A percentile compares a stretch with the other conserved stretches of the same genome.
These are phyloP conservation scores for Drosophila vallismaia DNA, from an alignment of 2,888 invertebrate genomes.

Conservation along the genomic window DNA sequence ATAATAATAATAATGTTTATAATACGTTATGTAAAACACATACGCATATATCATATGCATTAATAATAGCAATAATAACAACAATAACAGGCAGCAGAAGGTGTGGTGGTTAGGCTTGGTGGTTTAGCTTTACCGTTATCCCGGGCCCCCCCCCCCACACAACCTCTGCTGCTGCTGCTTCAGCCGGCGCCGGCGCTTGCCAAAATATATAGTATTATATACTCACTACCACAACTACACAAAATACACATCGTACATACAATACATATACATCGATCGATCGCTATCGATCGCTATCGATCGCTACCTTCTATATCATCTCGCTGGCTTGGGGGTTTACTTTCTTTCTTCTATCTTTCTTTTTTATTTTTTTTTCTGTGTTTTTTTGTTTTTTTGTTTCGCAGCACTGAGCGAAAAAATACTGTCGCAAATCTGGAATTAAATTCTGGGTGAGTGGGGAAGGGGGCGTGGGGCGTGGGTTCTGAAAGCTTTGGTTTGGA, in stretches of 20 bases:
- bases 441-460: background rate
- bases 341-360: conserved; percentile 4
- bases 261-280: conserved; percentile 39
- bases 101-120: conserved; percentile 36
- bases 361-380: background rate
- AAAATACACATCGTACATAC: conserved; percentile 61
- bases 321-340: conserved; percentile 53
- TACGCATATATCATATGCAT: conserved; percentile 29
- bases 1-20: conserved; percentile 29
- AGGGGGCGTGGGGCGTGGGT: background rate
- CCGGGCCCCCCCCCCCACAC: no score
- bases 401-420: conserved; percentile 4
- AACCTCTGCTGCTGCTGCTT: conserved; percentile 43
- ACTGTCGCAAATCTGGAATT: conserved; percentile 5
- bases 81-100: conserved; percentile 73
- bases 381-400: background rate
- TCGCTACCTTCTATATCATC: conserved; percentile 62
- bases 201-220: conserved; percentile 47
- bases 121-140: no score
- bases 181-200: conserved; percentile 77
- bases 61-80: conserved; percentile 58
- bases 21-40: conserved; percentile 43
- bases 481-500: background rate
- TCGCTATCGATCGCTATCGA: conserved; percentile 37
- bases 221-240: conserved; percentile 53